Evolutionary conservation across 2,888 invertebrate species (phyloP), one percentile per base, ranked within the genome.

Genomic region (Drosophila affinis): DNA sequence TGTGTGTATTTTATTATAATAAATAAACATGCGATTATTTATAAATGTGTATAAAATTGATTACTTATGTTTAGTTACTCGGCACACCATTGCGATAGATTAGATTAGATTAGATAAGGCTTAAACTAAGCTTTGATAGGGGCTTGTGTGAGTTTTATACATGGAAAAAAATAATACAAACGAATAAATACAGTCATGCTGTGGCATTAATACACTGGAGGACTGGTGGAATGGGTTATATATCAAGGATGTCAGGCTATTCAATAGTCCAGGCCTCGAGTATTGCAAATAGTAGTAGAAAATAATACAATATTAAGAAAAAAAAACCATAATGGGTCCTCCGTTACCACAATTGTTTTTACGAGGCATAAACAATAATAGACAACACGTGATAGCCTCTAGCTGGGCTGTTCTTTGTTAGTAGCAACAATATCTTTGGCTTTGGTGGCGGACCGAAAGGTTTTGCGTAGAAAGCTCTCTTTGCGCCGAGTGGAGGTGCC

Each of bases 401-500:
- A 62, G 27, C 24, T 76, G 51, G 60, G 68, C 51, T 59, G 54
- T 45, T 48, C 27, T 49, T 47, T 75, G 77, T 82, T 82, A 91
- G 90, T 87, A 74, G 86, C 81, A 77, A 68, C 81, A 77, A 68
- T 76, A 75, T 87, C 83, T 70, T 79, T 76, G 17, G 56, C 5
- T 59, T 78, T 78, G 87, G 92, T 91, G 77, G 89, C 87, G 79
- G 92, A 91, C 78, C 89, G 90, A 77, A 92, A 90, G 51, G 91
- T 93, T 90, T 92, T 92, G 73, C 92, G 92, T 75, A 93, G 89
- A 87, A 93, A 93, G 90, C 93, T 93, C 77, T 91, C 88, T 70
- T 91, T 92, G 63, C 91, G 90, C 5, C 89, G 88, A 24, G 83
- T 56, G 74, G 76, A 74, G 47, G 75, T 63, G 57, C 62, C 58